Evolutionary conservation across 2,113 vertebrate genomes (phyloP).

Genomic region (Anguilla japonica): DNA sequence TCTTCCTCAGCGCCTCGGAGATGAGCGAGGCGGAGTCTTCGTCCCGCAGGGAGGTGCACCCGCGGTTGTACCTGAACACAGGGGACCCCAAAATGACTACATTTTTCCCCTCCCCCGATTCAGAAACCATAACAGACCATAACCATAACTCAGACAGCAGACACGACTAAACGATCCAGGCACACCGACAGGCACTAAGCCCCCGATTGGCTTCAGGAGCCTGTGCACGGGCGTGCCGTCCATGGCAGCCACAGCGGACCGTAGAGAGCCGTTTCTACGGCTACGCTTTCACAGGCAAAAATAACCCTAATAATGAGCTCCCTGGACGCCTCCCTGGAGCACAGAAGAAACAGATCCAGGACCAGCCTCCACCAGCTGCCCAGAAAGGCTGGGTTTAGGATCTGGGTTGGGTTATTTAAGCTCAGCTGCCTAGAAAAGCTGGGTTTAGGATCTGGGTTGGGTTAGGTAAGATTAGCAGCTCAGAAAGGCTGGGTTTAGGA

Average conservation of each 20-base stretch:
- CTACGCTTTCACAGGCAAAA: neutral
- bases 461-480: too few species aligned
- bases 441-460: too few species aligned
- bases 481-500: too few species aligned
- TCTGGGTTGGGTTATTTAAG: neutral
- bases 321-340: neutral
- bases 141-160: neutral
- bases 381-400: neutral
- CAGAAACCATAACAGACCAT: too few species aligned
- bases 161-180: neutral
- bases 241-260: neutral
- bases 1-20: conserved; percentile 89
- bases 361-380: neutral
- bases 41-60: conserved; percentile 81
- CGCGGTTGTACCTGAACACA: conserved; percentile 74
- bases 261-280: neutral
- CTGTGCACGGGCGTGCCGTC: too few species aligned
- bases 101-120: neutral
- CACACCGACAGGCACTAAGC: neutral
- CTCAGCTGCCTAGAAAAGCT: too few species aligned
- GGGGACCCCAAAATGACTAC: neutral
- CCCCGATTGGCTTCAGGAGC: too few species aligned
- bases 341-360: neutral
- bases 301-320: neutral
- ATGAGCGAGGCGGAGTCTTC: conserved; percentile 90